Conservation (phyloP, 2,888 invertebrate species). For the Ophion costatus region DNA sequence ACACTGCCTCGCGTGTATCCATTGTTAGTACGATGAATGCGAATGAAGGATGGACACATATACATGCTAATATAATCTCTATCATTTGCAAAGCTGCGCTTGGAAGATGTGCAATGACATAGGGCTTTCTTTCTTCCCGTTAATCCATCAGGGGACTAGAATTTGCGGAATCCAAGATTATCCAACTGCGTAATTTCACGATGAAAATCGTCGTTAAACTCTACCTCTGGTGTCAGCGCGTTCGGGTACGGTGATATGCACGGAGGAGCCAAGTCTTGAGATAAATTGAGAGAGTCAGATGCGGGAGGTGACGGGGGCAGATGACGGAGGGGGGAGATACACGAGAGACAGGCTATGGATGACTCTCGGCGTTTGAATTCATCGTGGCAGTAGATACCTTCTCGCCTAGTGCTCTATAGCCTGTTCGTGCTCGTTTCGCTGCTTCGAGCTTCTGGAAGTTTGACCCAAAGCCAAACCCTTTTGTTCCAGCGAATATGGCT, state of each 20-base stretch:
- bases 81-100: conserved; percentile 10
- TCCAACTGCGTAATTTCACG: conserved; percentile 41
- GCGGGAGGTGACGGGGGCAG: conserved; percentile 13
- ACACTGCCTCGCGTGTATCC: conserved; percentile 58
- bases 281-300: conserved; percentile 24
- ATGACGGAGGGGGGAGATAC: conserved; percentile 14
- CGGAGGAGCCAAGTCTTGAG: conserved; percentile 28
- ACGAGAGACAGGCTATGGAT: conserved; percentile 30
- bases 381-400: conserved; percentile 54
- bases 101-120: neutral
- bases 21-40: conserved; percentile 45
- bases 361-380: conserved; percentile 61
- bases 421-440: conserved; percentile 50
- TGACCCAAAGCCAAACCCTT: conserved; percentile 75
- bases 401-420: conserved; percentile 57
- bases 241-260: conserved; percentile 45
- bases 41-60: conserved; percentile 37
- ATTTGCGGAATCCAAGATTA: conserved; percentile 51
- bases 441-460: conserved; percentile 64
- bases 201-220: conserved; percentile 36
- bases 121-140: neutral
- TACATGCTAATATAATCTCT: conserved; percentile 27
- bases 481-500: conserved; percentile 66
- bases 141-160: neutral
- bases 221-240: conserved; percentile 28